Percentiles rank a stretch among this genome's conserved stretches.
Conservation (phyloP, 2,113 vertebrate species). For the Empidonax alnorum region DNA sequence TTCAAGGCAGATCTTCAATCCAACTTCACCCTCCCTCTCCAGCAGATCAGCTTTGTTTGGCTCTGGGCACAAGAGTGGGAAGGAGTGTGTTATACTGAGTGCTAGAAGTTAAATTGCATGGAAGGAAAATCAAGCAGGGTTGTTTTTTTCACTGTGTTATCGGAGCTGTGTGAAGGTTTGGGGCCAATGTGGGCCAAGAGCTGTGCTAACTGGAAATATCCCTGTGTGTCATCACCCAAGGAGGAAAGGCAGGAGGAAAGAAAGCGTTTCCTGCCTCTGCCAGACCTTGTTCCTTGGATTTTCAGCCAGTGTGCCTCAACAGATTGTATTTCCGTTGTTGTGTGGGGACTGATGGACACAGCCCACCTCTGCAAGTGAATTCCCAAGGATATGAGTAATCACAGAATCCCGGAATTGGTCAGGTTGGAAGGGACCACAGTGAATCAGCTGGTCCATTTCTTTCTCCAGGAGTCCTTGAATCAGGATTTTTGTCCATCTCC, state of each 20-base stretch:
- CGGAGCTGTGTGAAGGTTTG: neutral
- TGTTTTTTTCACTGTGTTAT: neutral
- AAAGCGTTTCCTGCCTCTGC: neutral
- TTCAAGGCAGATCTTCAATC: neutral
- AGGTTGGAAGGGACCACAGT: neutral
- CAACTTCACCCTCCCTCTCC: neutral
- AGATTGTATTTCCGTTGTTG: neutral
- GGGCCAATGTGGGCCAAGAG: rapidly evolving
- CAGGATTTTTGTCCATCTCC: neutral
- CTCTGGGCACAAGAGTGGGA: neutral
- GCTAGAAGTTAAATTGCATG: neutral
- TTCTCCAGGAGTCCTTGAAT: neutral
- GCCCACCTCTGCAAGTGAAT: neutral
- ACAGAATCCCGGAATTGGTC: rapidly evolving
- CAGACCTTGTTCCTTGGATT: neutral
- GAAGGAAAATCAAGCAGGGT: neutral
- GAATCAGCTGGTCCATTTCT: neutral
- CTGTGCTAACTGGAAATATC: neutral
- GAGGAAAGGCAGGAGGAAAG: neutral
- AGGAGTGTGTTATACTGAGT: neutral
- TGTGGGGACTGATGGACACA: neutral
- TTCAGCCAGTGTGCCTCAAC: neutral
- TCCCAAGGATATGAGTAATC: neutral
- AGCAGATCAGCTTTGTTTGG: neutral
- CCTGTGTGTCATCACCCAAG: neutral